Base-by-base conservation (phyloP, 1,140 invertebrate genomes). In the Cydia amplana region DNA sequence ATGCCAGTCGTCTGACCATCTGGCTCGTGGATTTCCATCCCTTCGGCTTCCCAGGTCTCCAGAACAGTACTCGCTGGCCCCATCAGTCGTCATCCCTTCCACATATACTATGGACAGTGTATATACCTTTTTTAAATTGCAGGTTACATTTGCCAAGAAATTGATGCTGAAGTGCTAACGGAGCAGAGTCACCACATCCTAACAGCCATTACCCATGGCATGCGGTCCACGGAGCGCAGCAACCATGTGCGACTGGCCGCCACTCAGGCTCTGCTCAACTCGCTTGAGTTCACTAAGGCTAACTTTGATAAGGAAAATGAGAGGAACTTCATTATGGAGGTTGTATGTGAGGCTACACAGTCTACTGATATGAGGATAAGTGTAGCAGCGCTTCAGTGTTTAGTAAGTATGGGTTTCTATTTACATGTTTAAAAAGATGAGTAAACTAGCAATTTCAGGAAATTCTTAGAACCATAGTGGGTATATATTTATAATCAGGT, bases 311-410 rank as follows among this genome's bases (percentile, higher is more conserved):
- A 98, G 91, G 98, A 99, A 94, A 95, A 96, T 78, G 99, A 99
- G 93, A 94, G 99, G 82, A 99, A 99, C 93, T 99, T 98, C 87
- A 99, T 99, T 60, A 99, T 99, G 99, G 98, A 99, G 95, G 98
- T 99, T 28, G 98, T 99, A 10, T 99, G 99, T 90, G 96, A 97
- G 92, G 96, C 97, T 20, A 98, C 97, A 12, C 97, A 97, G 84
- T 97, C 96, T 2, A 87, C 94, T 49, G 97, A 99, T 86, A 96
- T 96, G 51, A 96, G 97, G 91, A 97, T 99, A 74, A 96, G 96
- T 94, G 99, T 99, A 40, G 97, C 98, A 14, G 98, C 99, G 16
- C 93, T 99, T 60, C 99, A 99, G 90, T 99, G 99, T 94, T 94
- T 99, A 82, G 99, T 99, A 43, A 91, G 86, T 90, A 46, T 46